Evolutionary conservation across 2,113 vertebrate genomes (phyloP), one percentile per base, ranked within the genome.

Genomic region (Budorcas taxicolor): DNA sequence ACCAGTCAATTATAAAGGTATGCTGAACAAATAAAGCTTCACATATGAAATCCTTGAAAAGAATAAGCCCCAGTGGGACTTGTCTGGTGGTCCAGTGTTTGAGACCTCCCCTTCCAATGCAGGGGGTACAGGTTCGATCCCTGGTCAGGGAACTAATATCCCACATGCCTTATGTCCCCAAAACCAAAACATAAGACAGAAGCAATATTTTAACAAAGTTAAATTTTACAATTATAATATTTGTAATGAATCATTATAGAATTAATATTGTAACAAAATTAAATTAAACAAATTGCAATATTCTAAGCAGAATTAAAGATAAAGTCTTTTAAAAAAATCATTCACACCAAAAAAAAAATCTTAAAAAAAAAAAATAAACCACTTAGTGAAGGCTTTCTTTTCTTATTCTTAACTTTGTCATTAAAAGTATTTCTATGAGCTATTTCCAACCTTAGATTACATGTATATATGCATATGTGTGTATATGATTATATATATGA

Each of bases 1-100:
- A 92, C 86, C 81, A 97, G 97, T 98, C 96, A 97, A 62, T 96
- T 95, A 33, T 98, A 99, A 98, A 98, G 97, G 95, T 98, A 97
- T 97, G 95, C 97, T 96, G 84, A 97, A 95, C 97, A 98, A 98
- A 96, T 97, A 90, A 98, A 98, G 83, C 95, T 98, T 98, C 97
- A 97, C 94, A 97, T 94, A 97, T 40, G 45, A 98, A 98, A 97
- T 98, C 95, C 97, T 98, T 97, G 93, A 97, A 97, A 98, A 98
- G 40, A 95, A 97, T 97, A 97, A 98, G 97, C 93, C 52, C 96
- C 78, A 25, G 23, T 27, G 71, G 23, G 71, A 43, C 71, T 27
- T 43, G 36, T 43, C 71, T 76, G 40, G 71, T 76, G 40, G 23
- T 27, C 71, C 71, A 76, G 23, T 43, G 71, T 43, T 43, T 43